Evolutionary conservation across 2,888 invertebrate species (phyloP), one percentile per base, ranked within the genome.

Genomic region (Dichetophora obliterata): DNA sequence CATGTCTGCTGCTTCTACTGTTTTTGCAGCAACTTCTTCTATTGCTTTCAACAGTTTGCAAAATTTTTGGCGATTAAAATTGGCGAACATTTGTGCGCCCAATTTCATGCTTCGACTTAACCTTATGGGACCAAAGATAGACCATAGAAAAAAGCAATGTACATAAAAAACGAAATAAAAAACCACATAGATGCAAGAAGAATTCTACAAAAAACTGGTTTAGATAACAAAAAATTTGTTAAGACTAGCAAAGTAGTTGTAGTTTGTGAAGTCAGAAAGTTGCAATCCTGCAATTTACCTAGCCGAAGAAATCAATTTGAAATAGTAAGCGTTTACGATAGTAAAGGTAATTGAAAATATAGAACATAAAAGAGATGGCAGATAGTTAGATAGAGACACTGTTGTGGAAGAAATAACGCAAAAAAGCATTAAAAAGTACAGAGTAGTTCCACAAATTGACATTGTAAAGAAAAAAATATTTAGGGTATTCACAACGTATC

Each of bases 81-180:
- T 43, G 43, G 43, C 43, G 54, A 50, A 61, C 50, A 61, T 63
- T 73, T 50, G 72, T 61, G 61, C 31, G 61, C 34, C 52, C 74
- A 74, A 74, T 74, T 74, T 74, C 66, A 74, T 66, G 74, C 37
- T 66, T 74, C 66, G 66, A 54, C n/a, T 65, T 73, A 73, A 73
- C 63, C 73, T 73, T 73, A 73, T 73, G 73, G 73, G 73, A 63
- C 63, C 63, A 31, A 14, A 63, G 19, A 27, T 19, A 57, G 16
- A 57, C 43, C 43, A 43, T 8, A 48, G 27, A 50, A 24, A 27
- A 54, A n/a, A 71, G 34, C 11, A 52, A 14, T 11, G n/a, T 6
- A 37, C 57, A 57, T 57, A 59, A 11, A 3, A 2, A 19, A 4
- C 9, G 19, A 34, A 66, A 3, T 43, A 37, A 71, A 59, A 9